Conservation (phyloP, 2,888 invertebrate species). For the Sinelater perroti region DNA sequence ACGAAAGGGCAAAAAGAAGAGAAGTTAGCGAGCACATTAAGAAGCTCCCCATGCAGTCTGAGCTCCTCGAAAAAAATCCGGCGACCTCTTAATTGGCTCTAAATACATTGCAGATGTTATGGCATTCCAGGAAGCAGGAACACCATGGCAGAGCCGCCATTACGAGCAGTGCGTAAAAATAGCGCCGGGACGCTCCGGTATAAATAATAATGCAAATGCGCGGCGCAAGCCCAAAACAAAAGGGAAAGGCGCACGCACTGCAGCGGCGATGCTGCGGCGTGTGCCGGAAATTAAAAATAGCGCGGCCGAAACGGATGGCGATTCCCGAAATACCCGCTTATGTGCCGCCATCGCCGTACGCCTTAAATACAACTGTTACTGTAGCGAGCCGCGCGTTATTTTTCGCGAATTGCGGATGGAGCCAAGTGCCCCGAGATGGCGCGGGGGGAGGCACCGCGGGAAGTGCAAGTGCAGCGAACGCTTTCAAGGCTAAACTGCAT, state of each 20-base stretch:
- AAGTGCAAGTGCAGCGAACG: constrained; percentile 64
- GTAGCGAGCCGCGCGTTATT: constrained; percentile 25
- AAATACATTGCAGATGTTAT: too few relatives aligned
- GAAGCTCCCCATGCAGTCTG: too few relatives aligned
- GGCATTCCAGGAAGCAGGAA: too few relatives aligned
- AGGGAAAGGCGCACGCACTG: constrained; percentile 4
- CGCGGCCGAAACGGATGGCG: constrained; percentile 27
- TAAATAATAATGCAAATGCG: too few relatives aligned
- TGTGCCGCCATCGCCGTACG: constrained; percentile 24
- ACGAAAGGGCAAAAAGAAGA: too few relatives aligned
- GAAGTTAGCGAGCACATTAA: too few relatives aligned
- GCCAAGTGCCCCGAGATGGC: constrained; percentile 37
- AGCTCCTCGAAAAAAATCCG: too few relatives aligned
- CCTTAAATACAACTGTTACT: constrained; percentile 28
- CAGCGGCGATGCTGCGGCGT: constrained; percentile 7
- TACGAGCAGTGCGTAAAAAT: too few relatives aligned
- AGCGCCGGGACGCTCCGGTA: too few relatives aligned
- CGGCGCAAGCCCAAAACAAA: neutral
- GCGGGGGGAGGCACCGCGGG: constrained; percentile 48
- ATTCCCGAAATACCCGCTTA: constrained; percentile 35
- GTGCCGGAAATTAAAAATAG: constrained; percentile 43
- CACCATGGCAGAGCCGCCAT: too few relatives aligned
- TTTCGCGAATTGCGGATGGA: constrained; percentile 38
- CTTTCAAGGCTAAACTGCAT: constrained; percentile 59
- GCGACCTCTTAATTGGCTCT: too few relatives aligned